These are phyloP conservation scores for Tauraco erythrolophus DNA, from an alignment of 2,113 vertebrate genomes.

Conservation along the genomic window DNA sequence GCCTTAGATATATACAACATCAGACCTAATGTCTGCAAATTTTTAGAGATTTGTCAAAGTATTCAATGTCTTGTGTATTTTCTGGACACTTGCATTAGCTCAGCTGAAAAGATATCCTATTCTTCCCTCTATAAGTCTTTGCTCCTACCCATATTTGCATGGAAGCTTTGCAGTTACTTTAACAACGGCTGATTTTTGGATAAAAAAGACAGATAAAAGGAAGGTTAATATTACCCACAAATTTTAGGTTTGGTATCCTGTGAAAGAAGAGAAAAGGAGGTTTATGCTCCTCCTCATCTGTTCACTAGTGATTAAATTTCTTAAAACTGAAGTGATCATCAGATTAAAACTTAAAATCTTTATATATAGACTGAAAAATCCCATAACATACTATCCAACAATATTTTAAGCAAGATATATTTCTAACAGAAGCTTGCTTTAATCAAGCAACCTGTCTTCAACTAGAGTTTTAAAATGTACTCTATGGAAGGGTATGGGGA, in stretches of 20 bases:
- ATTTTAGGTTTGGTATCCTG: not conserved
- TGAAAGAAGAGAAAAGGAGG: not conserved
- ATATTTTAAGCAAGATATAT: not conserved
- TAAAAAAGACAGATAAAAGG: not conserved
- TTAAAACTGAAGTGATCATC: not conserved
- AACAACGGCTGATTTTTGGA: not conserved
- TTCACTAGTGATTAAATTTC: not conserved
- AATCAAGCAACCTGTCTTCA: not conserved
- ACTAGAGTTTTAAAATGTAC: not conserved
- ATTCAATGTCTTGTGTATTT: not conserved
- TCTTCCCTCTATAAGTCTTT: not conserved
- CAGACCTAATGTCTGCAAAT: not conserved
- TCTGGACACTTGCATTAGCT: not conserved
- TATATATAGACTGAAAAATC: not conserved
- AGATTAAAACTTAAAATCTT: not conserved
- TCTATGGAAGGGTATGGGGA: not conserved
- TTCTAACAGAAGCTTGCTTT: not conserved
- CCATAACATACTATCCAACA: not conserved
- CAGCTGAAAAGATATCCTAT: not conserved
- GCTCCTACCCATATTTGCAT: not conserved
- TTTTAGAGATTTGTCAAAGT: not conserved
- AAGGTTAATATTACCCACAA: fast-evolving
- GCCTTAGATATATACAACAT: not conserved
- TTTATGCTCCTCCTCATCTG: not conserved
- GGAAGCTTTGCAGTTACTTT: not conserved